Base-by-base conservation (phyloP, 2,797 vertebrate species). In the Huso huso region DNA sequence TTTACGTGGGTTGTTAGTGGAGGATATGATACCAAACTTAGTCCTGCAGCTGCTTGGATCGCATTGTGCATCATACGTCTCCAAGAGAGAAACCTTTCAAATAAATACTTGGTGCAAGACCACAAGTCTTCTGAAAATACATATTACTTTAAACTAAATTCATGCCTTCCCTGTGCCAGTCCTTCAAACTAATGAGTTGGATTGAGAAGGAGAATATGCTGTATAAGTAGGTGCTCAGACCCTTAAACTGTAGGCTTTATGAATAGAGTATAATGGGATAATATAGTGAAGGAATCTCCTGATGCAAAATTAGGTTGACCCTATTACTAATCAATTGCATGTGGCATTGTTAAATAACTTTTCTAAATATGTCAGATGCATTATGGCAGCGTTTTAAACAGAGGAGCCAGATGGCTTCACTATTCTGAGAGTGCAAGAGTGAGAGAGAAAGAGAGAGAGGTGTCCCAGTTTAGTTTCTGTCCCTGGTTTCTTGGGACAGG, bases 401-500 rank as follows among this genome's bases (percentile, higher is more conserved):
- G 51, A 6, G 11, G 7, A 23, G 11, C 15, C 13, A 51, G 7
- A 23, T 52, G 63, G 51, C 13, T 65, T 13, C 51, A 49, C 48
- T 12, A 10, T 11, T 64, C 8, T 7, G 12, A 10, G 11, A 15
- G 55, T n/a, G 10, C 7, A n/a, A 37, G 37, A 37, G 37, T 37
- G 37, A 37, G 37, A 37, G 5, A 37, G 37, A 37, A 8, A 55
- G n/a, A 55, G n/a, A 55, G 12, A 62, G 13, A 51, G 8, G 10
- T 52, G 49, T 37, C 12, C 60, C 66, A 71, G 51, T 66, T 64
- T 65, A 9, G 23, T 11, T 65, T 15, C 7, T 63, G 57, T 23
- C 7, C 23, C 57, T 48, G 63, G 51, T 68, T 68, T 62, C 37
- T 57, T 65, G 63, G 59, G 63, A 71, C 61, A 68, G 66, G 70